Evolutionary conservation across 2,797 vertebrate species (phyloP), one percentile per base, ranked within the genome.

Genomic region (Perodicticus potto): DNA sequence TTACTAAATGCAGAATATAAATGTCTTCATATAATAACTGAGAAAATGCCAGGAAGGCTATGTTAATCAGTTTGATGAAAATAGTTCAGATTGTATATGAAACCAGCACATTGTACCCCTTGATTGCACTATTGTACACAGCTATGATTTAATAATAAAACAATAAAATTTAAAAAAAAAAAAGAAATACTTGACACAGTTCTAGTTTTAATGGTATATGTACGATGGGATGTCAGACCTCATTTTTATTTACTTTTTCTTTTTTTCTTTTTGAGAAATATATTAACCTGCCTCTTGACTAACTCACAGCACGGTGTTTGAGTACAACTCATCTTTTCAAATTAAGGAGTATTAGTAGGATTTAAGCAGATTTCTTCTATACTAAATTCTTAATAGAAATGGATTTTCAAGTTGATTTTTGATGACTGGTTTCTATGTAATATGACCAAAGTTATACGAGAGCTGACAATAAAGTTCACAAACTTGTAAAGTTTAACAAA

Each of bases 321-420:
- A 76, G 25, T 87, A 45, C 49, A 84, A 90, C 19, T 43, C 5
- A 55, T 43, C 7, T 57, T 86, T 90, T 65, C 5, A 93, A 81
- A 87, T 84, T 90, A 83, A 19, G 25, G 27, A n/a, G 53, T 59
- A 16, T 70, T 90, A 61, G 45, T 23, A 84, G 63, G 25, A 93
- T 59, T 86, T 86, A 89, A 86, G 5, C 22, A 86, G 40, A 57
- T 72, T 87, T 90, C 45, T 53, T 34, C 70, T 7, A 40, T 88
- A 77, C 55, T 92, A 83, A 78, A 25, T 83, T 67, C 12, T 89
- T 86, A 5, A 73, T 82, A 95, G 9, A 96, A 91, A 40, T 78
- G 55, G 32, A 37, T 84, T 89, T 89, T 82, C 55, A 4, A 69
- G 49, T 59, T 87, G 77, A 32, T 57, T 55, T 34, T 69, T 34